Conservation (phyloP, 2,797 vertebrate species). For the Aphelocoma californica region DNA sequence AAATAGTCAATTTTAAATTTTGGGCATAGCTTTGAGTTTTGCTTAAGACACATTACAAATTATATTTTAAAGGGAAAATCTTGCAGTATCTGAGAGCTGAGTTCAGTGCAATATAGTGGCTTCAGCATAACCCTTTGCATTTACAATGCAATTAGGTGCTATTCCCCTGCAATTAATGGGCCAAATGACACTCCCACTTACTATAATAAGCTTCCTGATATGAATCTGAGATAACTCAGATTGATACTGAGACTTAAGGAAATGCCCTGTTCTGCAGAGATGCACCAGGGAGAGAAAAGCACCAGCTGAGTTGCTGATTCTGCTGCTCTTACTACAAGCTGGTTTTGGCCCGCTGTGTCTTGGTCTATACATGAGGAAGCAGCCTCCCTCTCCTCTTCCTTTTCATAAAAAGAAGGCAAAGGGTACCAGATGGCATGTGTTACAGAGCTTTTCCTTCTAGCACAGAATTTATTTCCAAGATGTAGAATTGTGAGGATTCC, state of each 20-base stretch:
- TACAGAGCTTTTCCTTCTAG: constrained; percentile 45
- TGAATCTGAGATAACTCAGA: neutral
- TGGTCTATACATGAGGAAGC: neutral
- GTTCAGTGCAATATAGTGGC: neutral
- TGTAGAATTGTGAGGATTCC: constrained; percentile 63
- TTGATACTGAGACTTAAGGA: neutral
- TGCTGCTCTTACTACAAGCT: neutral
- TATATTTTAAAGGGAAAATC: neutral
- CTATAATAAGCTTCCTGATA: constrained; percentile 1
- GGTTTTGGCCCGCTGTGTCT: neutral
- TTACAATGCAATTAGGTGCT: constrained; percentile 28
- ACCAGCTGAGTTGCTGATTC: neutral
- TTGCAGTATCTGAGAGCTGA: neutral
- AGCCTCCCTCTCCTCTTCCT: neutral
- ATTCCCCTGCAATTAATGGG: constrained; percentile 30
- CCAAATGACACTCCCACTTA: neutral
- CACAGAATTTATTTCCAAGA: constrained; percentile 58
- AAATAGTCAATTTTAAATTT: neutral
- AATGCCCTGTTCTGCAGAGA: neutral
- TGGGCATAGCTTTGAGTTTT: neutral
- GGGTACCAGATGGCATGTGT: constrained; percentile 44
- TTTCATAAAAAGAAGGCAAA: neutral
- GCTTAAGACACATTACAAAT: neutral
- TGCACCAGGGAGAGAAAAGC: neutral
- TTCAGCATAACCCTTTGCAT: neutral